Percentiles rank a stretch among this genome's conserved stretches.
phyloP scores from a whole-genome alignment of 2,888 invertebrate species.

The Ecliptopera silaceata region DNA sequence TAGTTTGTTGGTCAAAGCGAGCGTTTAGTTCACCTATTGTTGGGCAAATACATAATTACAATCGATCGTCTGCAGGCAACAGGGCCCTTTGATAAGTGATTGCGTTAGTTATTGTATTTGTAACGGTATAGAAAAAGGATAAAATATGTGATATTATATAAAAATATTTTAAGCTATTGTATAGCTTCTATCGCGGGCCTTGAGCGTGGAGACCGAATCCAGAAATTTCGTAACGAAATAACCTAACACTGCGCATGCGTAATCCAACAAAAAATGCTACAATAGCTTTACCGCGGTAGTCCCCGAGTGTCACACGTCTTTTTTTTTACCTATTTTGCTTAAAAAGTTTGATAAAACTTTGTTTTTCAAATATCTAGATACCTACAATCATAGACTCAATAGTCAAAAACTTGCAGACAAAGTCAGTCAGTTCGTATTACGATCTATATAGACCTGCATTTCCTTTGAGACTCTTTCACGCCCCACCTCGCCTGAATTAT shows the following conservation, averaged over 20 bases:
- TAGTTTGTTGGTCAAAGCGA: slow-evolving; percentile 12
- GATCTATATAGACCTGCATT: slow-evolving; percentile 65
- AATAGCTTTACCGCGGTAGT: too few species aligned
- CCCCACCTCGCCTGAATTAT: slow-evolving; percentile 70
- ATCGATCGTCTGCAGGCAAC: not conserved
- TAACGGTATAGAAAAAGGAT: not conserved
- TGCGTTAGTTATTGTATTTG: slow-evolving; percentile 4
- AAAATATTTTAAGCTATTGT: too few species aligned
- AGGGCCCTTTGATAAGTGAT: slow-evolving; percentile 5
- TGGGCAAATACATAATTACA: slow-evolving; percentile 5
- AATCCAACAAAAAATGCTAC: too few species aligned
- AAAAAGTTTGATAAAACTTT: not conserved
- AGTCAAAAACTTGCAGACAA: slow-evolving; percentile 40
- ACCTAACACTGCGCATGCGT: too few species aligned
- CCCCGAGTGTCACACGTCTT: too few species aligned
- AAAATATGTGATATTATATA: not conserved
- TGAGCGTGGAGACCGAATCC: too few species aligned
- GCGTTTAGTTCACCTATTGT: slow-evolving; percentile 19
- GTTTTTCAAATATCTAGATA: not conserved
- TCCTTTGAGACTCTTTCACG: slow-evolving; percentile 74
- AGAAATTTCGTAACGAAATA: too few species aligned
- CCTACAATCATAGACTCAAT: not conserved
- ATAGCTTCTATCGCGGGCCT: too few species aligned
- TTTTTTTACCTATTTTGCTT: too few species aligned
- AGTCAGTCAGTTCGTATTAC: slow-evolving; percentile 61